Conservation (phyloP, 2,888 invertebrate species). For the Epicampocera succincta region DNA sequence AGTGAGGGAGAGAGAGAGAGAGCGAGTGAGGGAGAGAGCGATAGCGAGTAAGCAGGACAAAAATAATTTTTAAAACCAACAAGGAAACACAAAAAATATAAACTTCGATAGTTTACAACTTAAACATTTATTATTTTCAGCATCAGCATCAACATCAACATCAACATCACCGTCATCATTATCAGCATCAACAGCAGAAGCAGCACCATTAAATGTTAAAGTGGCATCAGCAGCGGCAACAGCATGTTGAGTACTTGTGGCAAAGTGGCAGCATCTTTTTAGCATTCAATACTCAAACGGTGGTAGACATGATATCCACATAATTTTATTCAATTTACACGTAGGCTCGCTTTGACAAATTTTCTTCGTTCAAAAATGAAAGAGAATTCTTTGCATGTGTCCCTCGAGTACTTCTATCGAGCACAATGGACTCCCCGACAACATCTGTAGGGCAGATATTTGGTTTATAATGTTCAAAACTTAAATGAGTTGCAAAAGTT, state of each 20-base stretch:
- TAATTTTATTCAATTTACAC: conserved; percentile 26
- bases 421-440: too few relatives aligned
- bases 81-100: conserved; percentile 50
- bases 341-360: neutral
- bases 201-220: conserved; percentile 35
- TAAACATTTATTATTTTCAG: conserved; percentile 66
- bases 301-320: conserved; percentile 40
- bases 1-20: neutral
- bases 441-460: too few relatives aligned
- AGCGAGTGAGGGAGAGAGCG: neutral
- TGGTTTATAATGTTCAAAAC: too few relatives aligned
- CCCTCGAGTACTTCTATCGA: neutral
- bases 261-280: conserved; percentile 39
- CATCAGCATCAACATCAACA: conserved; percentile 40
- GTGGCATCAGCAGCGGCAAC: conserved; percentile 37
- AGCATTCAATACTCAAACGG: conserved; percentile 42
- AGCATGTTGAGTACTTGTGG: conserved; percentile 31
- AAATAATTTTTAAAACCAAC: conserved; percentile 20
- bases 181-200: conserved; percentile 33
- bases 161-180: conserved; percentile 27
- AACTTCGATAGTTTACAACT: conserved; percentile 67
- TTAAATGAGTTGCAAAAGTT: too few relatives aligned
- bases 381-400: neutral
- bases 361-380: neutral
- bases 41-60: neutral